Percentiles rank a stretch among this genome's conserved stretches.
Conservation (phyloP, 2,113 vertebrate genomes). For the Sula dactylatra region DNA sequence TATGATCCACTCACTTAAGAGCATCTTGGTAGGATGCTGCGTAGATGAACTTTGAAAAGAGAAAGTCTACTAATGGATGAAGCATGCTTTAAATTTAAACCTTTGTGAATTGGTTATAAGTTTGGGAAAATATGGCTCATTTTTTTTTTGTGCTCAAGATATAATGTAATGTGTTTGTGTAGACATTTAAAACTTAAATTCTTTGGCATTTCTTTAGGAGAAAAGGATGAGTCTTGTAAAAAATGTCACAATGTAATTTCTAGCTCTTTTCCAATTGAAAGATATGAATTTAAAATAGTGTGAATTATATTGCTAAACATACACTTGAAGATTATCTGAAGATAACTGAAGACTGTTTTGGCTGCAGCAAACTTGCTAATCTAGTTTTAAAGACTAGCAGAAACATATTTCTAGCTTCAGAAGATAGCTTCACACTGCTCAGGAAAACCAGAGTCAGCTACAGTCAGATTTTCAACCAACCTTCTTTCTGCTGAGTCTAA, state of each 20-base stretch:
- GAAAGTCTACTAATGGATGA: background rate
- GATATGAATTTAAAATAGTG: background rate
- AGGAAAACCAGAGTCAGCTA: background rate
- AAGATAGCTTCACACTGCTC: background rate
- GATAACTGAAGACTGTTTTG: background rate
- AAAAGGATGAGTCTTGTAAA: background rate
- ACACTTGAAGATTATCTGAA: background rate
- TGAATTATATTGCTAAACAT: background rate
- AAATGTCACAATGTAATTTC: background rate
- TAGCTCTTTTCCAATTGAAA: background rate
- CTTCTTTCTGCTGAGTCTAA: background rate
- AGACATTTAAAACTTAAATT: background rate
- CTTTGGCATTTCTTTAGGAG: background rate
- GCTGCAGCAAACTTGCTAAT: background rate
- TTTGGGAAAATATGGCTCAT: background rate
- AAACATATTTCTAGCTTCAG: background rate
- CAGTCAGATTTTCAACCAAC: background rate
- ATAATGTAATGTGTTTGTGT: background rate
- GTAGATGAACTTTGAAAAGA: background rate
- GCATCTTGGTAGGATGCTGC: background rate
- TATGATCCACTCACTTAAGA: background rate
- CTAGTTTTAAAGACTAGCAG: background rate
- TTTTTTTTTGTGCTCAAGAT: background rate
- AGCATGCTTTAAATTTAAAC: background rate
- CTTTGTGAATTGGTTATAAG: background rate